Evolutionary conservation across 2,888 invertebrate species (phyloP).

Genomic region (Brachylomia viminalis): DNA sequence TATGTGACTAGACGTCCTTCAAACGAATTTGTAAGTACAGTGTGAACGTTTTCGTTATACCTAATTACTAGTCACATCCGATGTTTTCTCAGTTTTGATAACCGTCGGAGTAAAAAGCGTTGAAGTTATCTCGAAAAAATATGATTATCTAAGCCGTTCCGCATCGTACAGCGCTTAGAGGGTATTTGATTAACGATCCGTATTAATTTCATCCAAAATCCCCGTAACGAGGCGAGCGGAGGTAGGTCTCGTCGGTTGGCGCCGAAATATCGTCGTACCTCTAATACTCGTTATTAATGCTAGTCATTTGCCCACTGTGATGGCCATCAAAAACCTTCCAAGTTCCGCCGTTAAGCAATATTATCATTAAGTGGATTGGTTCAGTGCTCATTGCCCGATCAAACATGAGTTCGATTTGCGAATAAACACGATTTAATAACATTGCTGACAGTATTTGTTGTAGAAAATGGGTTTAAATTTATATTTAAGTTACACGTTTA

Average conservation of each 20-base stretch:
- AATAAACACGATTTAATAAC: slow-evolving; percentile 52
- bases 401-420: slow-evolving; percentile 50
- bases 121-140: slow-evolving; percentile 74
- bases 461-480: slow-evolving; percentile 52
- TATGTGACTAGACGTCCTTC: slow-evolving; percentile 47
- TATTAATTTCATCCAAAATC: slow-evolving; percentile 85
- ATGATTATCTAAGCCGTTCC: slow-evolving; percentile 74
- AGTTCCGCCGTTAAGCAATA: slow-evolving; percentile 48
- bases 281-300: slow-evolving; percentile 78
- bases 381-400: slow-evolving; percentile 42
- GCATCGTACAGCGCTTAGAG: slow-evolving; percentile 77
- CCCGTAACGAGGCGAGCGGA: slow-evolving; percentile 78
- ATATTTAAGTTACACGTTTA: slow-evolving; percentile 63
- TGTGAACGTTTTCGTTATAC: slow-evolving; percentile 20
- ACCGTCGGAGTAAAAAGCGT: slow-evolving; percentile 32
- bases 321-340: slow-evolving; percentile 65
- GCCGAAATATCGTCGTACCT: slow-evolving; percentile 74
- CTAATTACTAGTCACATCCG: slow-evolving; percentile 21
- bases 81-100: slow-evolving; percentile 27
- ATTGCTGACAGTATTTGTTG: slow-evolving; percentile 44
- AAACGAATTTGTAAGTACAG: slow-evolving; percentile 33
- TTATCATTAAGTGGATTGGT: slow-evolving; percentile 59
- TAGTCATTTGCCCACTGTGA: slow-evolving; percentile 72
- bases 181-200: slow-evolving; percentile 85
- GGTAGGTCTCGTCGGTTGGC: slow-evolving; percentile 70